Evolutionary conservation across 1,140 invertebrate genomes (phyloP).

Genomic region (Callitettix versicolor): DNA sequence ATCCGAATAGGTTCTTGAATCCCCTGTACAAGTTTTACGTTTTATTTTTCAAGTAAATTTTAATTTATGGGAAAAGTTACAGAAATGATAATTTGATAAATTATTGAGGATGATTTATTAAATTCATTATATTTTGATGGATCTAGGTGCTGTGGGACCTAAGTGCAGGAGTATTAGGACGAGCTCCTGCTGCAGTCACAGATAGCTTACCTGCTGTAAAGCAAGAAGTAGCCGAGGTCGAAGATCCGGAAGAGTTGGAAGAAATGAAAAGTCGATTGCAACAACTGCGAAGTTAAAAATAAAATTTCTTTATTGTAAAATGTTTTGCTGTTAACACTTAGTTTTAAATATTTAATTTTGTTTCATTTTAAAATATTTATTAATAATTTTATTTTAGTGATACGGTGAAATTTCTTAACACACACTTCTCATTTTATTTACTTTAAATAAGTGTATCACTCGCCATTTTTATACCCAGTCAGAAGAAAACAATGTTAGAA

Average conservation of each 20-base stretch:
- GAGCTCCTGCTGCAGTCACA: conserved; percentile 58
- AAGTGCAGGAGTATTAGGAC: conserved; percentile 84
- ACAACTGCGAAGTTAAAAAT: conserved; percentile 47
- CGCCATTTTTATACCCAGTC: too few species aligned
- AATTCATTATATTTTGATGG: too few species aligned
- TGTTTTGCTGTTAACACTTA: not conserved
- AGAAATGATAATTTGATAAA: too few species aligned
- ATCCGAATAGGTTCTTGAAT: too few species aligned
- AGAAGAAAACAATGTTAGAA: too few species aligned
- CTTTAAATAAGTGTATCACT: too few species aligned
- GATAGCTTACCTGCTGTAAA: conserved; percentile 50
- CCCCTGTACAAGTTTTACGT: too few species aligned
- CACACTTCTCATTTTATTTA: too few species aligned
- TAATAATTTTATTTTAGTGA: not conserved
- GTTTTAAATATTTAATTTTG: not conserved
- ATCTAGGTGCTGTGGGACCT: conserved; percentile 84
- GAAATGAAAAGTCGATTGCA: conserved; percentile 78
- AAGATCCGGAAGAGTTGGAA: conserved; percentile 66
- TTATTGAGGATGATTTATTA: too few species aligned
- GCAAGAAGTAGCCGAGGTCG: conserved; percentile 36
- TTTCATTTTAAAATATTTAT: not conserved
- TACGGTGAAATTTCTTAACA: too few species aligned
- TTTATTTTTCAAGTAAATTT: too few species aligned
- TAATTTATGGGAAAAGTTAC: too few species aligned
- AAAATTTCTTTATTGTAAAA: not conserved